Evolutionary conservation across 2,888 invertebrate species (phyloP), one percentile per base, ranked within the genome.

Genomic region (Subacronicta megacephala): DNA sequence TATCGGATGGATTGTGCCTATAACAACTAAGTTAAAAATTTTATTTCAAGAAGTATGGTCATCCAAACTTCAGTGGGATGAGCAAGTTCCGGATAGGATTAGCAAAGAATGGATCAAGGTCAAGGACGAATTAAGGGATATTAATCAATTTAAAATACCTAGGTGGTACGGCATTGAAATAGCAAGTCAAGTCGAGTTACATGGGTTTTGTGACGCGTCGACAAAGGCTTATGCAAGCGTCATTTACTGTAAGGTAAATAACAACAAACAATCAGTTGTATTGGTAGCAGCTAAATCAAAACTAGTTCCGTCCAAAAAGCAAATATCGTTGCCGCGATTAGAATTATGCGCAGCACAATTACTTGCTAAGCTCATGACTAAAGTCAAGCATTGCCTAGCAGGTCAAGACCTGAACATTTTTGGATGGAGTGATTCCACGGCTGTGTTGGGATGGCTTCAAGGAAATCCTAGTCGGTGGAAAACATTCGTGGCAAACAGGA

Each of bases 1-100:
- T 2, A 40, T 67, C n/a, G 71, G 63, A 0, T 70, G 59, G 62
- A 20, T 66, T 0, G 31, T 63, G 0, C 66, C 66, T 0, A 10
- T 67, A 7, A 37, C 62, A 15, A 58, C 40, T 9, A 63, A 52
- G 36, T 31, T 54, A 1, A 70, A 70, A 18, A 31, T 70, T 12
- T 15, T 70, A 38, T 63, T 70, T 29, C 62, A 62, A 44, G n/a
- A 41, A 16, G 15, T 52, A 9, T 66, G 61, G 62, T 0, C 1
- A 5, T 6, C 26, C 0, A 20, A 54, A 0, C 23, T 60, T n/a
- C 13, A 43, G 1, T 60, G 64, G 64, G 60, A 58, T 16, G 55
- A 59, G 1, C 10, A 12, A n/a, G 20, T 65, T 16, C 35, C 57
- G 3, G 17, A 42, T 7, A 33, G 49, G 1, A 57, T 51, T 1